Percentiles rank a stretch among this genome's conserved stretches.
These are phyloP conservation scores for Neodiprion fabricii DNA, from an alignment of 1,140 invertebrate genomes.

Conservation along the genomic window DNA sequence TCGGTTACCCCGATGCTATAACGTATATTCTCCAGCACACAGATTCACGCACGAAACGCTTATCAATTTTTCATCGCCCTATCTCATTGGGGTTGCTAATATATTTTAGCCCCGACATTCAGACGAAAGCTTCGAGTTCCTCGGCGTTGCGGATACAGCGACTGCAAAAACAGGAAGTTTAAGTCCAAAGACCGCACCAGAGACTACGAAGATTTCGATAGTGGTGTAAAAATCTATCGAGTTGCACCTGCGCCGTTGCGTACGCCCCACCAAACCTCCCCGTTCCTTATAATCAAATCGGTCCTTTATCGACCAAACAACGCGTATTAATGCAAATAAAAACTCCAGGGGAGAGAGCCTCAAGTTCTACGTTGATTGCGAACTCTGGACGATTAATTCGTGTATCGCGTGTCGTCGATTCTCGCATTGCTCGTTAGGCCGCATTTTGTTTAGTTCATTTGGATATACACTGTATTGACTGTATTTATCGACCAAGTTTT, in stretches of 20 bases:
- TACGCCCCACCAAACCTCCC: neutral
- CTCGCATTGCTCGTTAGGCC: no score
- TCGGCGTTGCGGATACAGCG: neutral
- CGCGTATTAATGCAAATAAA: slow-evolving; percentile 1
- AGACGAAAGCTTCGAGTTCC: no score
- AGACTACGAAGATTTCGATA: slow-evolving; percentile 3
- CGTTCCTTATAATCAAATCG: neutral
- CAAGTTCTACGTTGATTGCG: no score
- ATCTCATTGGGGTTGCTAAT: no score
- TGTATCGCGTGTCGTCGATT: neutral
- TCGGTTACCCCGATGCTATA: no score
- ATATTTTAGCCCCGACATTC: no score
- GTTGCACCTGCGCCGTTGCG: neutral
- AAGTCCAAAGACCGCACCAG: slow-evolving; percentile 1
- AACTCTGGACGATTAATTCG: neutral
- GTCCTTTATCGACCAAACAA: slow-evolving; percentile 6
- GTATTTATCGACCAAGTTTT: no score
- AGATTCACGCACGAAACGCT: no score
- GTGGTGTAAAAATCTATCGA: neutral
- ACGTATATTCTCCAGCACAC: no score
- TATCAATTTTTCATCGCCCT: no score
- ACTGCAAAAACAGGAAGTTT: slow-evolving; percentile 4
- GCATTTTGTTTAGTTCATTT: no score
- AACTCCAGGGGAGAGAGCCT: neutral
- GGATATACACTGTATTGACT: no score